phyloP scores from a whole-genome alignment of 2,113 vertebrate genomes.

The Calidris pugnax region DNA sequence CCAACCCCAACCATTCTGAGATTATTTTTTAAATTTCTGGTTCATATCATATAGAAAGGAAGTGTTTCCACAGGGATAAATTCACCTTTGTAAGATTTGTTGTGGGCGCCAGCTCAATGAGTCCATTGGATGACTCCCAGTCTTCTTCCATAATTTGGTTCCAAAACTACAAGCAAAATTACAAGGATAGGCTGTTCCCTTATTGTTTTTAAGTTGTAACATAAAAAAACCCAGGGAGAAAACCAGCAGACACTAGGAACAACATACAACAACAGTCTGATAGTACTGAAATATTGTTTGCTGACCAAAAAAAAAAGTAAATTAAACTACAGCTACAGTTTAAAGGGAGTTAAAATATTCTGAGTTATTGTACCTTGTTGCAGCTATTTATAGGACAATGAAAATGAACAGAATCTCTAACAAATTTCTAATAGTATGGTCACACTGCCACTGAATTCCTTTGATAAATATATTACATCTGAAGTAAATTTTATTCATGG shows the following conservation, averaged over 20 bases:
- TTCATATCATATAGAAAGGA: background rate
- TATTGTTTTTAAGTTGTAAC: background rate
- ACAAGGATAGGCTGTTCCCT: background rate
- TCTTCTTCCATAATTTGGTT: background rate
- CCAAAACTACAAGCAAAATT: background rate
- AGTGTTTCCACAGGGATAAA: background rate
- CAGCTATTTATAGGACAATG: background rate
- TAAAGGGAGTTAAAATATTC: background rate
- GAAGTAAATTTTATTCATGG: background rate
- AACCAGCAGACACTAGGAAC: background rate
- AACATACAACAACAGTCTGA: background rate
- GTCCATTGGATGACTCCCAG: fast-evolving
- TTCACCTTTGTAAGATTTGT: background rate
- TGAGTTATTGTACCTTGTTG: background rate
- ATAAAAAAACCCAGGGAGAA: background rate
- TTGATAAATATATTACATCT: background rate
- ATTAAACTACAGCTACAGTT: fast-evolving
- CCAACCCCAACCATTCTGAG: background rate
- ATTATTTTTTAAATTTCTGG: background rate
- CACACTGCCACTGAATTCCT: background rate
- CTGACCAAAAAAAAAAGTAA: background rate
- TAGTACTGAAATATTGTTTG: background rate
- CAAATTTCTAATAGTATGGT: background rate
- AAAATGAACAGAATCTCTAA: background rate
- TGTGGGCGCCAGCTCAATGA: background rate